Conservation (phyloP, 2,888 invertebrate genomes). For the Trachelus stipa region DNA sequence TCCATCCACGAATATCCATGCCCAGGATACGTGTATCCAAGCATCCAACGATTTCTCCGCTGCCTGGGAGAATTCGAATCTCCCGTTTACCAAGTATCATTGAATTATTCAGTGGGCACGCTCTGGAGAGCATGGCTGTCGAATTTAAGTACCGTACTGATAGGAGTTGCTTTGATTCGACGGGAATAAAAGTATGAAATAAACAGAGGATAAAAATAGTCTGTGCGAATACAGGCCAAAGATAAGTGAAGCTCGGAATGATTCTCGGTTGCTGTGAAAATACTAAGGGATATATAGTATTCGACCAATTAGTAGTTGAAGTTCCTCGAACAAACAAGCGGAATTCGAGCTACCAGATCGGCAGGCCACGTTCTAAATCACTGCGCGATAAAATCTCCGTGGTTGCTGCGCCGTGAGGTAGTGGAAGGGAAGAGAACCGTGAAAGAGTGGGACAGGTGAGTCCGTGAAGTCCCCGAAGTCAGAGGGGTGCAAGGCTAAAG, state of each 20-base stretch:
- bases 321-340: constrained; percentile 39
- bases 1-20: not conserved
- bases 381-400: constrained; percentile 42
- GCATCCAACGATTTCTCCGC: constrained; percentile 1
- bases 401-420: not conserved
- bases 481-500: not conserved
- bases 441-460: not conserved
- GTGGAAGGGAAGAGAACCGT: not conserved
- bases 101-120: constrained; percentile 28
- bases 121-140: not conserved
- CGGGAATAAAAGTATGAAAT: not conserved
- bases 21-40: not conserved
- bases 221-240: not conserved
- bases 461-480: not conserved
- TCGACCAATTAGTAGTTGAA: constrained; percentile 43
- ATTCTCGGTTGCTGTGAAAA: not conserved
- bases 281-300: not conserved
- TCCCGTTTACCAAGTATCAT: constrained; percentile 10
- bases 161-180: not conserved
- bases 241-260: not conserved
- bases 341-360: constrained; percentile 48
- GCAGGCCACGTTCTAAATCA: constrained; percentile 45
- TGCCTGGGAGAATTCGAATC: not conserved
- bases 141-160: not conserved
- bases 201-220: not conserved